Base-by-base conservation (phyloP, 2,888 invertebrate genomes). In the Norana najaformis region DNA sequence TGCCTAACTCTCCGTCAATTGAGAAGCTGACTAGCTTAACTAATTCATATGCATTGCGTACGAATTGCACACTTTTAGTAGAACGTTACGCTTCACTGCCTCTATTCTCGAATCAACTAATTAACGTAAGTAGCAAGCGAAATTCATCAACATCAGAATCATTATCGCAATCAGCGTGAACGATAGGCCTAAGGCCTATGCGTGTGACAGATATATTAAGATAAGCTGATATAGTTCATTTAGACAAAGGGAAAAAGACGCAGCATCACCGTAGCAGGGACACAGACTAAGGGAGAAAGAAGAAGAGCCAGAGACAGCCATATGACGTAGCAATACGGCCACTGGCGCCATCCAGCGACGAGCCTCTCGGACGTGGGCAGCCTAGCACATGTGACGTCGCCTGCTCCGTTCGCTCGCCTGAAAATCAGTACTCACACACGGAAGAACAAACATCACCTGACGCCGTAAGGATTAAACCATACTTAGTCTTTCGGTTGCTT, bases 251-350 rank as follows among this genome's bases (percentile, higher is more conserved):
- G 30, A n/a, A 16, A n/a, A n/a, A 69, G n/a, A 69, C 30, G n/a
- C 69, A n/a, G 69, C 69, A 69, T 69, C n/a, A n/a, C 69, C 30
- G 69, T 69, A 69, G 23, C 3, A 16, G 47, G 23, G 47, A 47
- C 23, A 23, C 23, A 47, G 30, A n/a, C 30, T 69, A 6, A n/a
- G 69, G n/a, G 69, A 69, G 69, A 69, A 69, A 69, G 69, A n/a
- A 69, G 6, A 69, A n/a, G 30, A 69, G 69, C 5, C 11, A 69
- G n/a, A 30, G 69, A n/a, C 30, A 4, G 69, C n/a, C 69, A n/a
- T 69, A 69, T 69, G 69, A 69, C 69, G 69, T 69, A 69, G 69
- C 69, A 69, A 69, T 69, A 69, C 69, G 69, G 69, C 69, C n/a
- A n/a, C 69, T 0, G 30, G n/a, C n/a, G 30, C 69, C 30, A 30